phyloP scores from a whole-genome alignment of 2,113 vertebrate genomes.

The Potamarius usumacintae region DNA sequence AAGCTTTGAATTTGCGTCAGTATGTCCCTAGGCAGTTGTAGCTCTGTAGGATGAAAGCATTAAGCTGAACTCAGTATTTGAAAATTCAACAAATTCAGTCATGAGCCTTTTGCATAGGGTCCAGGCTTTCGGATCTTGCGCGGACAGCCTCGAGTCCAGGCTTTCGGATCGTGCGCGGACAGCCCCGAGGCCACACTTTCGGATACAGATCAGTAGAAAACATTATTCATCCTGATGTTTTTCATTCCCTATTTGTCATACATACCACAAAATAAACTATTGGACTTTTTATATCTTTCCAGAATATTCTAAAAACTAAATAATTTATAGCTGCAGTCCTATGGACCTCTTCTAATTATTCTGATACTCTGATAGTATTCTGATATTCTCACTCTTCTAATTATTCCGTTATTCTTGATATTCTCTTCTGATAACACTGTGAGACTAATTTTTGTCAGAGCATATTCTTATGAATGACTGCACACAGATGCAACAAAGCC shows the following conservation, averaged over 20 bases:
- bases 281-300: not conserved
- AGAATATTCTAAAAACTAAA: not conserved
- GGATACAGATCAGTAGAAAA: not conserved
- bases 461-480: not conserved
- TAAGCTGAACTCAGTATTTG: not conserved
- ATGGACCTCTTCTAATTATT: too few relatives aligned
- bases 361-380: too few relatives aligned
- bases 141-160: too few relatives aligned
- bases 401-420: not conserved
- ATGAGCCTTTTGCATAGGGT: not conserved
- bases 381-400: slow-evolving; percentile 38
- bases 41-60: not conserved
- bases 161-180: not conserved
- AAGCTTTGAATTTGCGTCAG: slow-evolving; percentile 67
- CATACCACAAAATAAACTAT: not conserved
- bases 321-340: not conserved
- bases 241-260: not conserved
- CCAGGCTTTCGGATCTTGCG: too few relatives aligned
- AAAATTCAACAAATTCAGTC: not conserved
- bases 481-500: not conserved
- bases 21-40: slow-evolving; percentile 30
- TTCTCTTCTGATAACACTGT: not conserved
- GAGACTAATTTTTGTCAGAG: not conserved
- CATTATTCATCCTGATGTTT: not conserved
- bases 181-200: not conserved